Base-by-base conservation (phyloP, 2,113 vertebrate species). In the Sinocyclocheilus grahami region DNA sequence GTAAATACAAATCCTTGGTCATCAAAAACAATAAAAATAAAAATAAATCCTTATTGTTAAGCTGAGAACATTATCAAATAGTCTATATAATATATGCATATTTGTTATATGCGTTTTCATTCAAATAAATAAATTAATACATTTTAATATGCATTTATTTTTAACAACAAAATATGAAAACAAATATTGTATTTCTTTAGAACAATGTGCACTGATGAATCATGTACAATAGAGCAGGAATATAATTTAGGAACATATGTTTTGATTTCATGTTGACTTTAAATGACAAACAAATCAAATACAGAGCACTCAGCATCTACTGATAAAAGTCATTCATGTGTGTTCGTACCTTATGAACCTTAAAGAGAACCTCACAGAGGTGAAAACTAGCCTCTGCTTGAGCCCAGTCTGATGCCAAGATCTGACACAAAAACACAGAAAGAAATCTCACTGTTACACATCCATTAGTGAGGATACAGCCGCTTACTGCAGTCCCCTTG, bases 351-450 rank as follows among this genome's bases (percentile, higher is more conserved):
- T 97, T 97, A 92, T 98, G 96, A 92, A 97, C 95, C 94, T 97
- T 97, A 95, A 97, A 97, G 65, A 98, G 95, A 93, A 98, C 97
- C 96, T 99, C 97, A 96, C 97, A 98, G 96, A 99, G 97, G 96
- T 96, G 95, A 93, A 97, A 97, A 84, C 94, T 93, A 79, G 95
- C 96, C 94, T 98, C 97, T 86, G 97, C 96, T 90, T 93, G 93
- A 88, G 93, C 93, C 97, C 97, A 99, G 91, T 98, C 97, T 85
- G 95, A 91, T 0, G 94, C 95, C 93, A 93, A 95, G 92, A 97
- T 95, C 97, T 98, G 88, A 33, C 90, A 89, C 33, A 14, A 53
- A 79, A 8, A 76, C 62, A 33, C 22, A 87, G 69, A 75, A 27
- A 55, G 18, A 58, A 8, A 77, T 24, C 39, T 78, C 16, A 5